These are phyloP conservation scores for Celastrina argiolus DNA, from an alignment of 2,888 invertebrate species.

Conservation along the genomic window DNA sequence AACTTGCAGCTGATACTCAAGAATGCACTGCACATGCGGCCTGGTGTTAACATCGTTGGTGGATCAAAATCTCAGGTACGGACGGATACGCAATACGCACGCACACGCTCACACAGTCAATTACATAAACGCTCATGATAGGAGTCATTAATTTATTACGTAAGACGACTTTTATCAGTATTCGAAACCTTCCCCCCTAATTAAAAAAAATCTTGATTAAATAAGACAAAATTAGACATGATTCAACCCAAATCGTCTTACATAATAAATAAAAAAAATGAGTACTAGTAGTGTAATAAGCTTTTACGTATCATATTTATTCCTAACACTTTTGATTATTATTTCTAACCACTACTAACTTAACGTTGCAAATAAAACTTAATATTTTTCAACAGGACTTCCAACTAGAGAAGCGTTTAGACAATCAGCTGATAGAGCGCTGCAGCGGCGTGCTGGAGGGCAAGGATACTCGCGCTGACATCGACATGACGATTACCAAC, in stretches of 20 bases:
- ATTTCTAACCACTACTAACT: no score
- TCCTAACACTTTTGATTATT: no score
- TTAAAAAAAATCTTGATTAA: no score
- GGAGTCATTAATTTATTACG: no score
- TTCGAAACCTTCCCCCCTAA: no score
- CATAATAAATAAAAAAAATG: no score
- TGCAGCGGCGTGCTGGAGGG: slow-evolving; percentile 87
- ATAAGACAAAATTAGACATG: no score
- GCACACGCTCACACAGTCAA: background rate
- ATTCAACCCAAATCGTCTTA: no score
- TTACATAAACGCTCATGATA: background rate
- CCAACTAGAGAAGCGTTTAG: slow-evolving; percentile 89
- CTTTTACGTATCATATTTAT: no score
- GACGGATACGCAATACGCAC: slow-evolving; percentile 4
- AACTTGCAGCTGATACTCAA: slow-evolving; percentile 91
- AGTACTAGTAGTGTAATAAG: no score
- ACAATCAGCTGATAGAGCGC: slow-evolving; percentile 86
- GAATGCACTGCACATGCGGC: slow-evolving; percentile 93
- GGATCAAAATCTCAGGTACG: slow-evolving; percentile 87
- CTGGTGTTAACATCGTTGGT: slow-evolving; percentile 92
- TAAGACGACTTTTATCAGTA: no score
- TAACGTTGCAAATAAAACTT: no score
- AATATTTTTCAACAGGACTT: slow-evolving; percentile 81
- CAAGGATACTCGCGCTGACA: slow-evolving; percentile 80
- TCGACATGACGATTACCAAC: slow-evolving; percentile 90